Percentiles rank a stretch among this genome's conserved stretches.
Evolutionary conservation across 2,113 vertebrate species (phyloP).

Genomic region (Arenaria interpres): DNA sequence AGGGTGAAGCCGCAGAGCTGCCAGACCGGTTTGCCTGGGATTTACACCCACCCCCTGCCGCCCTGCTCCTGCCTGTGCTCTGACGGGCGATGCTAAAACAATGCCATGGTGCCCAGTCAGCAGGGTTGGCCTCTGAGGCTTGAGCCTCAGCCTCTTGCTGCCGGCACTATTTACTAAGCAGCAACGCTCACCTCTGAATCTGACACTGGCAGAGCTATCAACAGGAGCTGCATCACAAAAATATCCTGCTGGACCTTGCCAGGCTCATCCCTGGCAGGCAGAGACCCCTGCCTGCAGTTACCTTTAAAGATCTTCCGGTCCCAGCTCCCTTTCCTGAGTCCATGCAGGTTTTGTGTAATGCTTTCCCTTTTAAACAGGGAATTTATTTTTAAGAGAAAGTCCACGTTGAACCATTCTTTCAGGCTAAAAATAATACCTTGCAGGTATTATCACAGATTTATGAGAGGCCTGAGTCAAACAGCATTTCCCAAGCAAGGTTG

Average conservation of each 20-base stretch:
- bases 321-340: background rate
- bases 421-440: background rate
- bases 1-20: background rate
- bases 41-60: background rate
- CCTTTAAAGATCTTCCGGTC: background rate
- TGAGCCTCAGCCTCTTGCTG: background rate
- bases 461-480: background rate
- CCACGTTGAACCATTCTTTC: background rate
- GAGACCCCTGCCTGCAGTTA: background rate
- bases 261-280: background rate
- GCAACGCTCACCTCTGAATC: background rate
- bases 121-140: background rate
- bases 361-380: background rate
- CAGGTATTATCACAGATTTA: background rate
- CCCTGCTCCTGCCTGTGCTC: background rate
- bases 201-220: background rate
- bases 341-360: background rate
- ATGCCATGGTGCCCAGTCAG: accelerated
- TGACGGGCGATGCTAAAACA: background rate
- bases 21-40: accelerated
- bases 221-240: background rate
- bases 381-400: background rate
- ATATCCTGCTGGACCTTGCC: background rate
- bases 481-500: background rate
- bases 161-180: accelerated